phyloP scores from a whole-genome alignment of 2,888 invertebrate genomes.

The Lasioglossum malachurum region DNA sequence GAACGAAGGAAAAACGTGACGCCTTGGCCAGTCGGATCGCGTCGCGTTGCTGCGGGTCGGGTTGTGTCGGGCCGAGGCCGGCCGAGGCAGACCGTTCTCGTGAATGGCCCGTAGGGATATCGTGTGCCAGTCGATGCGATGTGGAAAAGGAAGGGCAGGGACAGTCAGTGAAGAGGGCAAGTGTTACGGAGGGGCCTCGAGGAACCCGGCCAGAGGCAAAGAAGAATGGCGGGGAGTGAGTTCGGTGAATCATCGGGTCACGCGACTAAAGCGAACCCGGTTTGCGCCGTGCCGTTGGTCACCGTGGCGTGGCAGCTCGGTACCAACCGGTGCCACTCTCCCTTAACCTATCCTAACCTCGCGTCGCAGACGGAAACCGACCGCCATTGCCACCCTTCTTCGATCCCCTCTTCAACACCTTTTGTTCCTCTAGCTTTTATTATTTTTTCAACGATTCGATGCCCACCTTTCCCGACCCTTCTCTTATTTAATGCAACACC shows the following conservation, averaged over 20 bases:
- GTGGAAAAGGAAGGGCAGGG: conserved; percentile 54
- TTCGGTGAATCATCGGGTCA: conserved; percentile 83
- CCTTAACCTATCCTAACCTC: conserved; percentile 75
- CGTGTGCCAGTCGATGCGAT: conserved; percentile 55
- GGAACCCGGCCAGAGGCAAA: conserved; percentile 45
- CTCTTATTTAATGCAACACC: conserved; percentile 7
- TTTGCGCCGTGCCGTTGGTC: conserved; percentile 54
- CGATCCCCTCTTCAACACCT: not conserved
- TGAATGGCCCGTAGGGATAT: conserved; percentile 70
- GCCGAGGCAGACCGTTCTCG: conserved; percentile 33
- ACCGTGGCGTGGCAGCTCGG: conserved; percentile 61
- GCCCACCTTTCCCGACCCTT: not conserved
- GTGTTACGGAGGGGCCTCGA: conserved; percentile 25
- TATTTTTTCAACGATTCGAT: conserved; percentile 26
- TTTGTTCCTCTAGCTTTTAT: conserved; percentile 15
- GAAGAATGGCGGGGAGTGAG: conserved; percentile 58
- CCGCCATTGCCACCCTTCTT: conserved; percentile 26
- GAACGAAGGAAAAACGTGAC: conserved; percentile 43
- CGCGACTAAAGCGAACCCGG: conserved; percentile 76
- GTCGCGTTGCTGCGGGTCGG: not conserved
- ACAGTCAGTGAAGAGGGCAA: conserved; percentile 50
- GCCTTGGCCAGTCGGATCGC: not conserved
- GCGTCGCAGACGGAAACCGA: conserved; percentile 64
- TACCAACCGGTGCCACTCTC: conserved; percentile 78
- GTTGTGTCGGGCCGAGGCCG: not conserved